Percentiles rank a stretch among this genome's conserved stretches.
These are phyloP conservation scores for Sebastiscus albofasciatus DNA, from an alignment of 2,797 vertebrate genomes.

Conservation along the genomic window DNA sequence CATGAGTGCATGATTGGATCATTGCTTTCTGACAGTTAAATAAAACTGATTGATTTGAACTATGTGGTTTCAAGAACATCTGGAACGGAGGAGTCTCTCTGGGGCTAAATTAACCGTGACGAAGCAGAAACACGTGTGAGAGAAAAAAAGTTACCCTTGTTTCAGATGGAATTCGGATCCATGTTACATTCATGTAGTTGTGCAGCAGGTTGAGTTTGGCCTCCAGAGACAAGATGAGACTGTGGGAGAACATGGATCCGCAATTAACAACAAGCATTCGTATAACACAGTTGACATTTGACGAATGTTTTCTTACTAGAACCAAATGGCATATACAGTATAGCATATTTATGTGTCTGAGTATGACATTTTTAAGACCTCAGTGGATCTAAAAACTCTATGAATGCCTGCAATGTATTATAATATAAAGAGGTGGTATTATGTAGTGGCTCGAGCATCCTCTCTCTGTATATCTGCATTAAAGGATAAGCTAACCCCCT, in stretches of 20 bases:
- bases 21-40: conserved; percentile 42
- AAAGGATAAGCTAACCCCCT: conserved; percentile 48
- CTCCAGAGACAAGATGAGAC: conserved; percentile 98
- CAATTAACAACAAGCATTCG: conserved; percentile 23
- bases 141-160: conserved; percentile 87
- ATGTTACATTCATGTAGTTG: conserved; percentile 99
- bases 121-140: conserved; percentile 36
- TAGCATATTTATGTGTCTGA: neutral
- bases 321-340: neutral
- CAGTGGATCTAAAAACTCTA: neutral
- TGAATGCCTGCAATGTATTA: neutral
- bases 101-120: conserved; percentile 36
- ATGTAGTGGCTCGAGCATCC: neutral
- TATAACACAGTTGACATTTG: neutral
- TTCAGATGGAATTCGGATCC: conserved; percentile 99
- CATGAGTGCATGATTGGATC: conserved; percentile 15
- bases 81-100: conserved; percentile 38
- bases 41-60: conserved; percentile 46
- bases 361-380: neutral
- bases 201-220: conserved; percentile 98
- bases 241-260: conserved; percentile 62
- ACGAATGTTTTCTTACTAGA: neutral
- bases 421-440: neutral
- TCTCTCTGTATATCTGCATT: conserved; percentile 32
- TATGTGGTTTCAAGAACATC: conserved; percentile 49